These are phyloP conservation scores for Malurus cyaneus DNA, from an alignment of 2,113 vertebrate genomes.

Conservation along the genomic window DNA sequence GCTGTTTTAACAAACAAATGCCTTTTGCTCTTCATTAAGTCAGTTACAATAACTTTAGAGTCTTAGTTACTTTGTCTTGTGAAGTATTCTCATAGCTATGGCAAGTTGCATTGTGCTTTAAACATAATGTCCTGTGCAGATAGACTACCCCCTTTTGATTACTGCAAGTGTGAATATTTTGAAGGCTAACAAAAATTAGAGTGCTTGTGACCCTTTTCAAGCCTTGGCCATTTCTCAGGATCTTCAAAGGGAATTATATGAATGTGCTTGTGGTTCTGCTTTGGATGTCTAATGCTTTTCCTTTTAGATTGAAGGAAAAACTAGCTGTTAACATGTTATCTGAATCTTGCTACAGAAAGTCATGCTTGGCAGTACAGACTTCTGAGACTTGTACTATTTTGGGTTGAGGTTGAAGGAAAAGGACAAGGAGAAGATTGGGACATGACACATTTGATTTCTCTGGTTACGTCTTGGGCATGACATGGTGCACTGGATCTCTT, in stretches of 20 bases:
- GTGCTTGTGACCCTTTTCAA: neutral
- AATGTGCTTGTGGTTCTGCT: neutral
- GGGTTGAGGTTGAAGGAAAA: neutral
- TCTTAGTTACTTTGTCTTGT: neutral
- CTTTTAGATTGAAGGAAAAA: neutral
- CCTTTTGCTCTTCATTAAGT: neutral
- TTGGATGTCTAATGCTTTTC: neutral
- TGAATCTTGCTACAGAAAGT: neutral
- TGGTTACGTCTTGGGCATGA: neutral
- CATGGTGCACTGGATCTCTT: neutral
- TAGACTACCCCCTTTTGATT: neutral
- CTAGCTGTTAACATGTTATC: neutral
- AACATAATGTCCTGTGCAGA: neutral
- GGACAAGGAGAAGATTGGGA: rapidly evolving
- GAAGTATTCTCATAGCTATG: neutral
- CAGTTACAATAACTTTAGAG: neutral
- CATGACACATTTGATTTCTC: neutral
- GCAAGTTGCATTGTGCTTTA: neutral
- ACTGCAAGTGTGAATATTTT: neutral
- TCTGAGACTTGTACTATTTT: neutral
- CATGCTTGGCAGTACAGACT: neutral
- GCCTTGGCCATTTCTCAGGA: neutral
- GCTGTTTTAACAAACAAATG: neutral
- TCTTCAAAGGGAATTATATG: neutral
- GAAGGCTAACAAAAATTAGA: neutral